phyloP scores from a whole-genome alignment of 2,888 invertebrate species.

The Timema podura region DNA sequence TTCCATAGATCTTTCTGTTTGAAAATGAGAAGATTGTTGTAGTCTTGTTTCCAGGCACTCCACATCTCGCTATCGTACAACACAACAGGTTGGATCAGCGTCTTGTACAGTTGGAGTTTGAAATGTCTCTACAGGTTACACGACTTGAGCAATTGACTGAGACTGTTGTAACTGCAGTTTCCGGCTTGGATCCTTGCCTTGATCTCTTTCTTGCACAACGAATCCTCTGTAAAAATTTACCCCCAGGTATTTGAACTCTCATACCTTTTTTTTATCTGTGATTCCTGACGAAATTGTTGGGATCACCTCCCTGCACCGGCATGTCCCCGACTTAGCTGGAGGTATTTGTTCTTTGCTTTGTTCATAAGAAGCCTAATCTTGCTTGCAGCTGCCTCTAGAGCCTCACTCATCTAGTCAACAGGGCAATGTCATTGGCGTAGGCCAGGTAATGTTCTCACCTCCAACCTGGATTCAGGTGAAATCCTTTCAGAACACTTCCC shows the following conservation, averaged over 20 bases:
- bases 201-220: too few relatives aligned
- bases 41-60: constrained; percentile 7
- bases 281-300: too few relatives aligned
- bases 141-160: not conserved
- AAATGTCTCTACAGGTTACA: not conserved
- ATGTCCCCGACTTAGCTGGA: too few relatives aligned
- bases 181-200: too few relatives aligned
- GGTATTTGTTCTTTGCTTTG: too few relatives aligned
- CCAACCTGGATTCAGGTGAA: not conserved
- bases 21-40: not conserved
- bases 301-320: too few relatives aligned
- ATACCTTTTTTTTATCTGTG: too few relatives aligned
- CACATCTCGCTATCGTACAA: not conserved
- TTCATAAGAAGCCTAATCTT: too few relatives aligned
- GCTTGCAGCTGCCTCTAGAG: too few relatives aligned
- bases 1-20: not conserved
- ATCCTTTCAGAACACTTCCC: not conserved
- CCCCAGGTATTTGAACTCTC: too few relatives aligned
- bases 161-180: too few relatives aligned
- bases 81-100: not conserved
- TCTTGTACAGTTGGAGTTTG: not conserved
- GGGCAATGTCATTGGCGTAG: not conserved
- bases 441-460: not conserved
- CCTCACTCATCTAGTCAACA: not conserved
- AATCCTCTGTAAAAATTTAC: too few relatives aligned